These are phyloP conservation scores for Aleiodes sp. DNA, from an alignment of 1,140 invertebrate species.

Conservation along the genomic window DNA sequence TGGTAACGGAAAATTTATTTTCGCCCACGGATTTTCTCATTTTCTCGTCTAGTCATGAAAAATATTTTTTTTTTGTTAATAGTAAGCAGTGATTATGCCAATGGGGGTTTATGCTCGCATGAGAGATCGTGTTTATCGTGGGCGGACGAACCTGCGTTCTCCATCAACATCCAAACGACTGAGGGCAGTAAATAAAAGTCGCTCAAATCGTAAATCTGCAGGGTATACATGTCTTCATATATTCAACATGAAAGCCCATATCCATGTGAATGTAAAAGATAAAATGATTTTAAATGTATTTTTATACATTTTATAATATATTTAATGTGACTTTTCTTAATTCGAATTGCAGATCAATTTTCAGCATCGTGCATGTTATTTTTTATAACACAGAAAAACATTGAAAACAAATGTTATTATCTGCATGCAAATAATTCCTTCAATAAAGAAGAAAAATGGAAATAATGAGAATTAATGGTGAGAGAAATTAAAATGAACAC, in stretches of 20 bases:
- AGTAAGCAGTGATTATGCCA: slow-evolving; percentile 7
- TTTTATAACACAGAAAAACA: too few relatives aligned
- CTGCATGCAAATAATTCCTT: too few relatives aligned
- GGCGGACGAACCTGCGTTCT: slow-evolving; percentile 17
- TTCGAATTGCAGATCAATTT: too few relatives aligned
- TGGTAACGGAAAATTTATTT: not conserved
- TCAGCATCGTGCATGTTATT: too few relatives aligned
- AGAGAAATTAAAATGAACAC: too few relatives aligned
- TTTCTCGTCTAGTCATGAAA: too few relatives aligned
- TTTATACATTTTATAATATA: not conserved
- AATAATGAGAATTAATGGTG: too few relatives aligned
- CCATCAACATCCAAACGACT: slow-evolving; percentile 15
- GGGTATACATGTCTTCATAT: slow-evolving; percentile 17
- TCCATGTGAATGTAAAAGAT: not conserved
- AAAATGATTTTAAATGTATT: not conserved
- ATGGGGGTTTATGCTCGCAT: not conserved
- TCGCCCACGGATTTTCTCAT: not conserved
- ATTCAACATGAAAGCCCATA: not conserved
- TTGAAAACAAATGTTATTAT: too few relatives aligned
- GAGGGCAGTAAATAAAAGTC: slow-evolving; percentile 28
- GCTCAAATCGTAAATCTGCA: slow-evolving; percentile 26
- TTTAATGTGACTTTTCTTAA: too few relatives aligned
- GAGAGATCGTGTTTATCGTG: slow-evolving; percentile 13
- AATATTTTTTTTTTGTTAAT: not conserved
- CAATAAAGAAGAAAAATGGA: too few relatives aligned